phyloP scores from a whole-genome alignment of 2,113 vertebrate species.

The Nasalis larvatus region DNA sequence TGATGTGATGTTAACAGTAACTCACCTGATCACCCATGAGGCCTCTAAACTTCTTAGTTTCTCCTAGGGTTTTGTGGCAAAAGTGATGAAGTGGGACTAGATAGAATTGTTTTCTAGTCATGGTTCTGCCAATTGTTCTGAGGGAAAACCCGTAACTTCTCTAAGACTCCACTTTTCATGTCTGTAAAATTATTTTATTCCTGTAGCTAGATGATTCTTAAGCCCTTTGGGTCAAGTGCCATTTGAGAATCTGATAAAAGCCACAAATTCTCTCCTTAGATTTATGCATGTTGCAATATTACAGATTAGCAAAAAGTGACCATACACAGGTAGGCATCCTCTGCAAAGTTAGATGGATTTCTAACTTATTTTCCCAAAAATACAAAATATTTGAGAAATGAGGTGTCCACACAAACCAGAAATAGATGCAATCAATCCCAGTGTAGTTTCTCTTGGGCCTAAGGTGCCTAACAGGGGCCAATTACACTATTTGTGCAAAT shows the following conservation, averaged over 20 bases:
- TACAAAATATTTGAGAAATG: not conserved
- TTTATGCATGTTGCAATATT: not conserved
- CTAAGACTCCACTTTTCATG: not conserved
- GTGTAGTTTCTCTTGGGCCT: not conserved
- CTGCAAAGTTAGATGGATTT: not conserved
- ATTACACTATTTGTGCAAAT: not conserved
- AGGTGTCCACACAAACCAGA: not conserved
- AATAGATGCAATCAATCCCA: not conserved
- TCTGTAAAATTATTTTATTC: not conserved
- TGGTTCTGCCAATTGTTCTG: not conserved
- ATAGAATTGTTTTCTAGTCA: not conserved
- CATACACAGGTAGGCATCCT: not conserved
- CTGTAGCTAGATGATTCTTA: not conserved
- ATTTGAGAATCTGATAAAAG: constrained; percentile 6
- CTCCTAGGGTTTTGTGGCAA: not conserved
- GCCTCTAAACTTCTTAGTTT: not conserved
- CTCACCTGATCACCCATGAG: not conserved
- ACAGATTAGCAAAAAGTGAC: not conserved
- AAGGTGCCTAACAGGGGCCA: not conserved
- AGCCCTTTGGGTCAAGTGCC: not conserved
- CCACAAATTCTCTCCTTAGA: not conserved
- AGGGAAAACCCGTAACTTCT: not conserved
- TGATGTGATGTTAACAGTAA: not conserved
- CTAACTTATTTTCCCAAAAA: not conserved
- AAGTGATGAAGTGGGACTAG: not conserved